These are phyloP conservation scores for Heliconius aoede DNA, from an alignment of 2,888 invertebrate genomes.

Conservation along the genomic window DNA sequence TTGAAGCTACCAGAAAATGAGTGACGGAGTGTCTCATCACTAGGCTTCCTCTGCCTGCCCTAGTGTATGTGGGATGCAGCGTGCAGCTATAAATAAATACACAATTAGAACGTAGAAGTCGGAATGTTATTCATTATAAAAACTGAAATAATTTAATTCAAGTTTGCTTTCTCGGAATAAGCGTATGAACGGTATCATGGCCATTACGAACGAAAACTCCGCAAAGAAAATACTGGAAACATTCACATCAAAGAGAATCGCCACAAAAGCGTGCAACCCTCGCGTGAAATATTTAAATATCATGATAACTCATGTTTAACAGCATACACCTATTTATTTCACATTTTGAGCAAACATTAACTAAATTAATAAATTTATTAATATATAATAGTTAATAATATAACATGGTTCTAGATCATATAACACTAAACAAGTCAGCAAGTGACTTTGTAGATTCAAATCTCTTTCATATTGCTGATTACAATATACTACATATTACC, in stretches of 20 bases:
- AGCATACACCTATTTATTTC: slow-evolving; percentile 5
- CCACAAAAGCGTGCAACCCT: slow-evolving; percentile 31
- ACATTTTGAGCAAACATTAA: not conserved
- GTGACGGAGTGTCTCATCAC: too few species aligned
- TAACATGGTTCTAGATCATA: too few species aligned
- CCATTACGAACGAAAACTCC: slow-evolving; percentile 30
- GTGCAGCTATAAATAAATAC: too few species aligned
- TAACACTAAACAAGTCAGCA: too few species aligned
- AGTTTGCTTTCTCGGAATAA: slow-evolving; percentile 29
- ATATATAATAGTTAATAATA: too few species aligned
- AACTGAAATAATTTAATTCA: slow-evolving; percentile 28
- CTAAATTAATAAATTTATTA: not conserved
- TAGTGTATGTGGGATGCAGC: too few species aligned
- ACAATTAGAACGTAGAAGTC: not conserved
- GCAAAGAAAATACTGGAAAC: slow-evolving; percentile 33
- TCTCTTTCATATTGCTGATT: too few species aligned
- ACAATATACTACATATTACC: too few species aligned
- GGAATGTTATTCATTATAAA: not conserved
- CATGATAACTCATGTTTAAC: slow-evolving; percentile 21
- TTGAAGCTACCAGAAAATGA: too few species aligned
- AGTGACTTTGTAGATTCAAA: too few species aligned
- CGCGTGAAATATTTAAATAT: slow-evolving; percentile 35
- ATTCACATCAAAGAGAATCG: slow-evolving; percentile 39
- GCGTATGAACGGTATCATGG: slow-evolving; percentile 27
- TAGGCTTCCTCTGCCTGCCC: too few species aligned